These are phyloP conservation scores for Hemaris fuciformis DNA, from an alignment of 2,888 invertebrate species.

Conservation along the genomic window DNA sequence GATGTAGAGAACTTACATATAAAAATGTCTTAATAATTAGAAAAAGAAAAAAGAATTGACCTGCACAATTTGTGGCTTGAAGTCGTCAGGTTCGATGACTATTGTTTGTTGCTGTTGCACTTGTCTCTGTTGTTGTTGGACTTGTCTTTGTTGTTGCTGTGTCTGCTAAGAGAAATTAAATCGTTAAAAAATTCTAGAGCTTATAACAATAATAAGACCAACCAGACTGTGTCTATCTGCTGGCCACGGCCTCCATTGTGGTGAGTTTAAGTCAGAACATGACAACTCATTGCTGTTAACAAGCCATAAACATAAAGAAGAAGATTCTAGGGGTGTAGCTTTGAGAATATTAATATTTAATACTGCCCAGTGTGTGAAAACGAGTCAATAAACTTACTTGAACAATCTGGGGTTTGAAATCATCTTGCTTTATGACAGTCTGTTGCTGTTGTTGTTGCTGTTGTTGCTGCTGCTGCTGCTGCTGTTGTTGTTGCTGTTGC, in stretches of 20 bases:
- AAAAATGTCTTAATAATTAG: neutral
- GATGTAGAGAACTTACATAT: no score
- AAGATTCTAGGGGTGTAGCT: no score
- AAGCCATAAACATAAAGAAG: no score
- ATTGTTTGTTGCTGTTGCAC: constrained; percentile 44
- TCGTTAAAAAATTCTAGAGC: neutral
- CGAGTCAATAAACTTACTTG: constrained; percentile 58
- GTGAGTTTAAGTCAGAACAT: no score
- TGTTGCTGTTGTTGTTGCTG: constrained; percentile 62
- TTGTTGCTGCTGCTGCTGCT: constrained; percentile 48
- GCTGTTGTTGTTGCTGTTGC: constrained; percentile 56
- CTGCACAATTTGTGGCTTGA: constrained; percentile 59
- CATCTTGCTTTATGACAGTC: constrained; percentile 76
- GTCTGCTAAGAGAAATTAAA: neutral
- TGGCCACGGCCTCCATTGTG: no score
- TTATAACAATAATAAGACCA: neutral
- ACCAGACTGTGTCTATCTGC: no score
- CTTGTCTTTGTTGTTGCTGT: constrained; percentile 9
- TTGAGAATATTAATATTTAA: no score
- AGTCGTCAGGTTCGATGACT: constrained; percentile 59
- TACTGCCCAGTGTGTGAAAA: constrained; percentile 1
- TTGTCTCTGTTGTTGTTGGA: constrained; percentile 64
- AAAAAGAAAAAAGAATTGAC: constrained; percentile 33
- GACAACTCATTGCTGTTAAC: no score
- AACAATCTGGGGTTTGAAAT: constrained; percentile 77